Evolutionary conservation across 2,888 invertebrate genomes (phyloP), one percentile per base, ranked within the genome.

Genomic region (Pimpla rufipes): DNA sequence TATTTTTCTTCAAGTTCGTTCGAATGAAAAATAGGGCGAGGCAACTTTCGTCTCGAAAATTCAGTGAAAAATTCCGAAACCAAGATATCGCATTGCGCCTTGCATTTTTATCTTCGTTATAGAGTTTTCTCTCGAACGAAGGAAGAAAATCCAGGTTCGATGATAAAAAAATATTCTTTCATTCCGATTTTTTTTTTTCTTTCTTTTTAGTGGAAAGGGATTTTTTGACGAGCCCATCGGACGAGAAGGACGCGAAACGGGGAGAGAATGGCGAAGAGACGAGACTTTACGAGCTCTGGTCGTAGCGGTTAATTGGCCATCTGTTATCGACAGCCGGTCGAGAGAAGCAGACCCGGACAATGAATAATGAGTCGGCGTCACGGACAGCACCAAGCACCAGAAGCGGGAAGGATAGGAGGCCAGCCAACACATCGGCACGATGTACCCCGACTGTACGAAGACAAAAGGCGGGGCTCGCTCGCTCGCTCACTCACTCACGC

Each of bases 341-440:
- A 73, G 83, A 83, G 59, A 37, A 78, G 23, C 55, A 59, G 21
- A 57, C 64, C 35, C 42, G 62, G 83, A 80, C 73, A 76, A 83
- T 83, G 83, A 83, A 83, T 83, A 83, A 83, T 83, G 83, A 83
- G 80, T 77, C 68, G 62, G 77, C 77, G 83, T 83, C 83, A 83
- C 74, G 73, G 73, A 68, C 83, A 83, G 52, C 50, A 52, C 76
- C 71, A 66, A 59, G 76, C 50, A 45, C 67, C 45, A 77, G 29
- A 57, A 77, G 59, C 71, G 71, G 42, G 75, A 76, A 50, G 47
- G 18, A 66, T 18, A 40, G 35, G n/a, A 13, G 40, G 59, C 62
- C 62, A 55, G 59, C 71, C 23, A 57, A 21, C 42, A 71, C 23
- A 13, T 37, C 62, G 23, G 35, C 1, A 18, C 55, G 59, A n/a